Base-by-base conservation (phyloP, 2,113 vertebrate species). In the Poeciliopsis prolifica region DNA sequence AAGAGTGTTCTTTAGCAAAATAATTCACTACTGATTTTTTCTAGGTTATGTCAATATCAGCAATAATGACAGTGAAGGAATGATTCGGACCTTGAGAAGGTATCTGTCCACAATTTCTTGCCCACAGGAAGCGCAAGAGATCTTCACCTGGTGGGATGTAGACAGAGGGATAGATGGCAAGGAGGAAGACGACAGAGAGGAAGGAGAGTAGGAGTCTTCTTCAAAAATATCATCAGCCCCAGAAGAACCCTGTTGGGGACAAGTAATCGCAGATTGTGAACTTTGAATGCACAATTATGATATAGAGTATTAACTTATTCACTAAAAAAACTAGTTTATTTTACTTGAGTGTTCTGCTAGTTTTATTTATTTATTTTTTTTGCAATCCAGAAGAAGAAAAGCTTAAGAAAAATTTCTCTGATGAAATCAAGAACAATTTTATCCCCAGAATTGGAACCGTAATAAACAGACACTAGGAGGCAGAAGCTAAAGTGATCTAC, bases 21-120 rank as follows among this genome's bases (percentile, higher is more conserved):
- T 22, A 51, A 19, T 22, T 22, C 4, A 51, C 14, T 19, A 51
- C 44, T 51, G 14, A 17, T 19, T 48, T 51, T 48, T 37, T 37
- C 35, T 37, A 37, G 35, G 35, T 11, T 3, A 9, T n/a, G 9
- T 58, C 51, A 58, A 9, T n/a, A 58, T 58, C 51, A 24, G 24
- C 51, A 58, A 11, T 2, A 3, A 19, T 58, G 24, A n/a, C 51
- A 11, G 51, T 58, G 24, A n/a, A 58, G 51, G 22, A 58, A 10
- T 7, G 19, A 30, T 31, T 40, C 89, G 85, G 88, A 99, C 98
- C 97, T 99, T 98, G 26, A 99, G 96, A 62, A 99, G 95, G 90
- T 98, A 99, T 82, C 97, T 95, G 93, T 99, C 98, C 82, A 96
- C 92, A 13, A 99, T 99, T 82, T 97, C 97, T 92, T 93, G 92